phyloP scores from a whole-genome alignment of 2,113 vertebrate genomes.

The Dicentrarchus labrax region DNA sequence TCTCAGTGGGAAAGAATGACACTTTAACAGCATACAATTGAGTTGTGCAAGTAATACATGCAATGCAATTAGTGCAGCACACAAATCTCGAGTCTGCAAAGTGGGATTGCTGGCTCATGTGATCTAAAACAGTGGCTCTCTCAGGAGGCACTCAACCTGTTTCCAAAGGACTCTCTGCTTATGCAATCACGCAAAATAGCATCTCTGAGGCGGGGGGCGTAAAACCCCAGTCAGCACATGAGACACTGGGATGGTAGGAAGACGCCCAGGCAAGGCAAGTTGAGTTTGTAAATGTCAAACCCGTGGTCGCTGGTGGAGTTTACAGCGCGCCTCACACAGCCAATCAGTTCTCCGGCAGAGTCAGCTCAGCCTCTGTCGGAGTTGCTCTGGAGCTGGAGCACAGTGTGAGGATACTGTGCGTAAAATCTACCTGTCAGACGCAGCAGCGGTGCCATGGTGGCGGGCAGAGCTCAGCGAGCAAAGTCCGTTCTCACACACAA shows the following conservation, averaged over 20 bases:
- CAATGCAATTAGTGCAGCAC: slow-evolving; percentile 19
- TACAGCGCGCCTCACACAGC: slow-evolving; percentile 55
- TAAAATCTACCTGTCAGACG: slow-evolving; percentile 72
- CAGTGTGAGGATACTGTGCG: slow-evolving; percentile 62
- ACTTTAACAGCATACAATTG: slow-evolving; percentile 9
- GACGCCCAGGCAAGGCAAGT: slow-evolving; percentile 12
- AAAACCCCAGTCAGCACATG: slow-evolving; percentile 8
- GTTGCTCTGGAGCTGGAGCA: slow-evolving; percentile 59
- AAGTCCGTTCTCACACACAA: slow-evolving; percentile 38
- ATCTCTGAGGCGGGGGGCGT: slow-evolving; percentile 7
- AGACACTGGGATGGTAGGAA: slow-evolving; percentile 20
- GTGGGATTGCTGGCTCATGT: slow-evolving; percentile 25
- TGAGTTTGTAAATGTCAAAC: slow-evolving; percentile 49
- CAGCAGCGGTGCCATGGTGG: slow-evolving; percentile 62
- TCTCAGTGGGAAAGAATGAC: slow-evolving; percentile 40
- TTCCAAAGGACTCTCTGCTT: slow-evolving; percentile 8
- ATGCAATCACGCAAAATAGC: not conserved
- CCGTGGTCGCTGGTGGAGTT: slow-evolving; percentile 38
- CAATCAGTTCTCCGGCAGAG: slow-evolving; percentile 59
- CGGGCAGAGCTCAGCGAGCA: slow-evolving; percentile 37
- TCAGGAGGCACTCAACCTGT: not conserved
- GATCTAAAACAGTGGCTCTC: slow-evolving; percentile 12
- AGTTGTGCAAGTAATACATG: slow-evolving; percentile 19
- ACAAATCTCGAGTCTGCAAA: slow-evolving; percentile 19
- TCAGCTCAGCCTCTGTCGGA: slow-evolving; percentile 50